phyloP scores from a whole-genome alignment of 2,113 vertebrate species.

The Pantherophis guttatus region DNA sequence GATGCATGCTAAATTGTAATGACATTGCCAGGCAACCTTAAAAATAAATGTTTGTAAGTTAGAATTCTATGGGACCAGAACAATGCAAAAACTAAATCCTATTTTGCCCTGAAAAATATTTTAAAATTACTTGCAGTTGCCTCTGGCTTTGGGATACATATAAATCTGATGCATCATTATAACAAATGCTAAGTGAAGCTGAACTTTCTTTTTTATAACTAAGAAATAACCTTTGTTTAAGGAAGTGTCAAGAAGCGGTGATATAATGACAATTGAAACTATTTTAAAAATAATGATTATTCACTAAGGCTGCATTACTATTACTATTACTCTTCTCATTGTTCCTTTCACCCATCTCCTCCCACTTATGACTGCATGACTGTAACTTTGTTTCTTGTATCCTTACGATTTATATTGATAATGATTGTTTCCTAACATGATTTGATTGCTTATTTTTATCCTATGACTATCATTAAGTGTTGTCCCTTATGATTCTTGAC shows the following conservation, averaged over 20 bases:
- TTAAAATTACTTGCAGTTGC: not conserved
- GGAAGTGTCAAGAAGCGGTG: constrained; percentile 13
- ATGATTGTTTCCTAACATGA: no score
- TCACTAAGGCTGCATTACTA: no score
- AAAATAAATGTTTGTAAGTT: not conserved
- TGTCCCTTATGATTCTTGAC: no score
- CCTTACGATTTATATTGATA: no score
- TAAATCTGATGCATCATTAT: not conserved
- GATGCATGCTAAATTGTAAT: not conserved
- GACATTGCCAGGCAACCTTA: not conserved
- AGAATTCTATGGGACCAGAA: not conserved
- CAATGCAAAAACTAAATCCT: not conserved
- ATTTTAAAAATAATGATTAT: no score
- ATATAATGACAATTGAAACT: constrained; percentile 10
- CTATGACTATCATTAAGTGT: no score
- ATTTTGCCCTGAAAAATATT: not conserved
- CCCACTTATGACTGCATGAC: no score
- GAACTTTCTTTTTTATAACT: not conserved
- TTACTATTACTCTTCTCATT: no score
- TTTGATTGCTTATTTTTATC: no score
- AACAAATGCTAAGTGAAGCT: constrained; percentile 6
- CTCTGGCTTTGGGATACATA: not conserved
- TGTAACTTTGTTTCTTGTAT: no score
- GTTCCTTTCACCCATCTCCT: no score
- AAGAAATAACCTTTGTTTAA: constrained; percentile 34